A percentile compares a stretch with the other conserved stretches of the same genome.
Conservation (phyloP, 2,888 invertebrate genomes). For the Xylota sylvarum region DNA sequence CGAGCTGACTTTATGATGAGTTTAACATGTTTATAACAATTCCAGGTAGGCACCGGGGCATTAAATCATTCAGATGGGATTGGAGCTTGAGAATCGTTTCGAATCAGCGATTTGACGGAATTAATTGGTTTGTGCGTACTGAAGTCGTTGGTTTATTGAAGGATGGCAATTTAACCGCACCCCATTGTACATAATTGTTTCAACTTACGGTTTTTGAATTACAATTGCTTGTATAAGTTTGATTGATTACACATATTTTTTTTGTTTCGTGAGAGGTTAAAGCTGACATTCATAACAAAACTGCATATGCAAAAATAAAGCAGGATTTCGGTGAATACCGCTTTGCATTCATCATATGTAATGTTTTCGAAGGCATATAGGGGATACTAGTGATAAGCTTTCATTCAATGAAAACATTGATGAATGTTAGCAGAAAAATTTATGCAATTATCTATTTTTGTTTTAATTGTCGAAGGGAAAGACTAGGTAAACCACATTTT, state of each 20-base stretch:
- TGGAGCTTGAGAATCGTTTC: slow-evolving; percentile 41
- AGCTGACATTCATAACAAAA: background rate
- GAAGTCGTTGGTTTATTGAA: slow-evolving; percentile 16
- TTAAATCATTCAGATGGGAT: slow-evolving; percentile 71
- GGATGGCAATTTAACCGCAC: slow-evolving; percentile 28
- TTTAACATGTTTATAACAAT: slow-evolving; percentile 76
- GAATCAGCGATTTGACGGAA: slow-evolving; percentile 58
- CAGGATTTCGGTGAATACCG: no score
- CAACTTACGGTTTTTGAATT: background rate
- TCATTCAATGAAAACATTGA: no score
- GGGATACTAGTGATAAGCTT: no score
- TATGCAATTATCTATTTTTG: no score
- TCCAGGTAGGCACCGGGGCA: slow-evolving; percentile 66
- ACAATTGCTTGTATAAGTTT: background rate
- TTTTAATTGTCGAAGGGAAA: no score
- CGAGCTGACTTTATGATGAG: slow-evolving; percentile 76
- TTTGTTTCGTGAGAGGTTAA: background rate
- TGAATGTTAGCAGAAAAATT: no score
- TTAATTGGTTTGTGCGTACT: slow-evolving; percentile 60
- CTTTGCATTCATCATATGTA: no score
- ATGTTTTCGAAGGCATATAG: no score
- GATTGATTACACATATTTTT: background rate
- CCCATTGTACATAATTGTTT: slow-evolving; percentile 13
- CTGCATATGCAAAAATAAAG: background rate
- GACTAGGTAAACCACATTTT: no score